These are phyloP conservation scores for Myioborus melanocephalus DNA, from an alignment of 2,797 vertebrate species.

Conservation along the genomic window DNA sequence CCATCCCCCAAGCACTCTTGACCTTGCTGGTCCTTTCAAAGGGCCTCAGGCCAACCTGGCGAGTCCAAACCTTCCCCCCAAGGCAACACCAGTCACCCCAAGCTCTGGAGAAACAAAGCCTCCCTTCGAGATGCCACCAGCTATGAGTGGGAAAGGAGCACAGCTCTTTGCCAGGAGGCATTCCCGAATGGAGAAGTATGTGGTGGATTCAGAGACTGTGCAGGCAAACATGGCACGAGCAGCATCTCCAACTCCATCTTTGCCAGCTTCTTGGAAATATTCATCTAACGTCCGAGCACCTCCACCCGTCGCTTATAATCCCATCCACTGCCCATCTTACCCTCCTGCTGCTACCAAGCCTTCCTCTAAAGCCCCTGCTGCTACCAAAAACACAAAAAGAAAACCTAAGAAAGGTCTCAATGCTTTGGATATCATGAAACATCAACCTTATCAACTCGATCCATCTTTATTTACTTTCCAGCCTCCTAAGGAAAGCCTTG, in stretches of 20 bases:
- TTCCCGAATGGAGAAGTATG: conserved; percentile 96
- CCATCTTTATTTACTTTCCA: conserved; percentile 94
- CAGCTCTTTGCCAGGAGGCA: conserved; percentile 96
- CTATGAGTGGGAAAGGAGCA: conserved; percentile 91
- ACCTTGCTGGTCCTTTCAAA: conserved; percentile 77
- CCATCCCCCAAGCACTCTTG: conserved; percentile 73
- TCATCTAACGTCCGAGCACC: conserved; percentile 93
- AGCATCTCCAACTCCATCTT: conserved; percentile 88
- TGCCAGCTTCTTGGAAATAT: conserved; percentile 94
- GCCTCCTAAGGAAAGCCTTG: conserved; percentile 78
- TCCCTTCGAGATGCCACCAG: conserved; percentile 87
- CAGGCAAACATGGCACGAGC: conserved; percentile 87
- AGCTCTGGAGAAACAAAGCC: conserved; percentile 74
- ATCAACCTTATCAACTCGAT: conserved; percentile 94
- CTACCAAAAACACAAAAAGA: conserved; percentile 80
- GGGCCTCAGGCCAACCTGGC: conserved; percentile 72
- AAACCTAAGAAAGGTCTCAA: conserved; percentile 90
- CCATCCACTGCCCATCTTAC: conserved; percentile 91
- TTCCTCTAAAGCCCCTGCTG: conserved; percentile 68
- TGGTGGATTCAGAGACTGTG: conserved; percentile 95
- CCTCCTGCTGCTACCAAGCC: conserved; percentile 87
- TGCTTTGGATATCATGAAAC: conserved; percentile 96
- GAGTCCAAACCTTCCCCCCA: conserved; percentile 67
- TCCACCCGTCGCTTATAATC: conserved; percentile 91
- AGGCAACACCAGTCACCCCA: conserved; percentile 76